These are phyloP conservation scores for Luperina testacea DNA, from an alignment of 2,888 invertebrate species.

Conservation along the genomic window DNA sequence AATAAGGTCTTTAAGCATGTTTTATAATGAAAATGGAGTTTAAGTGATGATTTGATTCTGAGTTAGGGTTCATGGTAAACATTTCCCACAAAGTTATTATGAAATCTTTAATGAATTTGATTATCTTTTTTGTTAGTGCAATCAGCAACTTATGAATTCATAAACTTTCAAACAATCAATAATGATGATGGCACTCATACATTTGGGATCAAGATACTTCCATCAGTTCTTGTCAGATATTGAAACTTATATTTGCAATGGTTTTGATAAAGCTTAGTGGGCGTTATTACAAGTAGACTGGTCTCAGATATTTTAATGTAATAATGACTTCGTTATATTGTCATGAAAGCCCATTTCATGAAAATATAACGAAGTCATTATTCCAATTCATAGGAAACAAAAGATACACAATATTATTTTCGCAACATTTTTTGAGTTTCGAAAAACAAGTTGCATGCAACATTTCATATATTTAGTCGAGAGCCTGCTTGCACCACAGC, in stretches of 20 bases:
- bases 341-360: conserved; percentile 8
- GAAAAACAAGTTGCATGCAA: not conserved
- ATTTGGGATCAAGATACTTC: conserved; percentile 12
- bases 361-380: no score
- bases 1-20: conserved; percentile 7
- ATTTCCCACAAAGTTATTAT: conserved; percentile 34
- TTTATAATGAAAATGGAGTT: conserved; percentile 4
- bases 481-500: not conserved
- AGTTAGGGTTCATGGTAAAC: conserved; percentile 31
- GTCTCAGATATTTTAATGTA: conserved; percentile 4
- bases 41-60: not conserved
- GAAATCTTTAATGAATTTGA: conserved; percentile 15
- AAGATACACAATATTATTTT: not conserved
- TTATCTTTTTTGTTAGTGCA: conserved; percentile 1
- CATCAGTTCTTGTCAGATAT: conserved; percentile 5
- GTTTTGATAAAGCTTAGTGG: conserved; percentile 31
- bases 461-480: not conserved
- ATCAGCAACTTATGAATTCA: not conserved
- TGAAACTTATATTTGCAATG: conserved; percentile 9
- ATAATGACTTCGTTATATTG: conserved; percentile 1
- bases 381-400: not conserved
- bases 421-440: not conserved
- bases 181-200: not conserved
- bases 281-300: not conserved
- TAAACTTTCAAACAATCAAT: not conserved